A percentile compares a stretch with the other conserved stretches of the same genome.
phyloP scores from a whole-genome alignment of 2,113 vertebrate species.

The Charadrius vociferus region DNA sequence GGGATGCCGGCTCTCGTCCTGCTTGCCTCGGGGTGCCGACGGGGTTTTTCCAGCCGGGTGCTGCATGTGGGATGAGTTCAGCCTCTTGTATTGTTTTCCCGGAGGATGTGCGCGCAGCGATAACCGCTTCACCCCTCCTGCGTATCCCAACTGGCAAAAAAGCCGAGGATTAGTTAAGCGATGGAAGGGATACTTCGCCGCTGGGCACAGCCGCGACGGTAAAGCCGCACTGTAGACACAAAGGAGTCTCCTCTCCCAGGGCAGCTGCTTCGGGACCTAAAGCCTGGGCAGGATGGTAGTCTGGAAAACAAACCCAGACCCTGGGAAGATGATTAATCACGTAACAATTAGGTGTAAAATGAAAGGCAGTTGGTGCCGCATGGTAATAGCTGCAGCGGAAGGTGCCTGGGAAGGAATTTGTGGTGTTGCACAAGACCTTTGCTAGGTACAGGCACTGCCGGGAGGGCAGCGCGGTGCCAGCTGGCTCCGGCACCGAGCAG shows the following conservation, averaged over 20 bases:
- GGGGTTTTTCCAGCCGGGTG: not conserved
- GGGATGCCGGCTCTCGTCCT: not conserved
- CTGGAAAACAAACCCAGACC: not conserved
- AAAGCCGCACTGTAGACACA: not conserved
- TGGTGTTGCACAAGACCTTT: not conserved
- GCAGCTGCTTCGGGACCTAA: no score
- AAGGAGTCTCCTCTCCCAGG: not conserved
- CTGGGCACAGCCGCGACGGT: not conserved
- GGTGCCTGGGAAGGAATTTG: not conserved
- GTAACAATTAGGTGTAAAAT: not conserved
- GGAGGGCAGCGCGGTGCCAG: conserved; percentile 18
- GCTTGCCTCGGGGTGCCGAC: not conserved
- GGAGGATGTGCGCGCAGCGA: not conserved
- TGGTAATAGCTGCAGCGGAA: not conserved
- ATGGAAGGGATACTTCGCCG: not conserved
- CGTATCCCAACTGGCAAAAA: not conserved
- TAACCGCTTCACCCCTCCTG: not conserved
- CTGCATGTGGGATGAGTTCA: not conserved
- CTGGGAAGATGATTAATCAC: not conserved
- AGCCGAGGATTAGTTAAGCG: not conserved
- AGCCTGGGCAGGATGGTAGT: not conserved
- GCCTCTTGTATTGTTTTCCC: not conserved
- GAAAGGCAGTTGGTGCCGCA: not conserved
- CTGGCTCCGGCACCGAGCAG: not conserved
- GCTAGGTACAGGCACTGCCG: not conserved